phyloP scores from a whole-genome alignment of 2,113 vertebrate species.

The Sceloporus tristichus region DNA sequence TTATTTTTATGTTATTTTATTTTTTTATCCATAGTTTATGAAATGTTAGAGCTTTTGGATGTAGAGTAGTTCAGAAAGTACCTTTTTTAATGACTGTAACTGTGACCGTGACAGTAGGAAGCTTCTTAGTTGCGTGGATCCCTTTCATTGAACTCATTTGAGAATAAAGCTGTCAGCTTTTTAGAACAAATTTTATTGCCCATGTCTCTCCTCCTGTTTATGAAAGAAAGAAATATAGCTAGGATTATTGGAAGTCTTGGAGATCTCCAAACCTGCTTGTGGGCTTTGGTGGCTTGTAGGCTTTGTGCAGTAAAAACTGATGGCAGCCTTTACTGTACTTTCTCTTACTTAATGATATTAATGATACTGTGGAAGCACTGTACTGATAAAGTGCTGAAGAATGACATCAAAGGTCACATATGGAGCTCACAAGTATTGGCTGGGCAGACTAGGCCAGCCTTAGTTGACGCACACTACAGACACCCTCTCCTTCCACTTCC shows the following conservation, averaged over 20 bases:
- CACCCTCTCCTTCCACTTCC: not conserved
- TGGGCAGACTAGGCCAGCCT: not conserved
- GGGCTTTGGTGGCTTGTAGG: not conserved
- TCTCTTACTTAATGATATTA: not conserved
- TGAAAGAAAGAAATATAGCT: not conserved
- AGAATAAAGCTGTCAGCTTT: slow-evolving; percentile 16
- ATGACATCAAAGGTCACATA: not conserved
- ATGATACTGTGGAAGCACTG: not conserved
- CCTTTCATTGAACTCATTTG: not conserved
- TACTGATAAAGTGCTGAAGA: not conserved
- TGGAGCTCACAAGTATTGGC: not conserved
- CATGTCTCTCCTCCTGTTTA: not conserved
- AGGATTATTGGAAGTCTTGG: not conserved
- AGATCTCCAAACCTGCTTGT: not conserved
- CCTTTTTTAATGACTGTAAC: not conserved
- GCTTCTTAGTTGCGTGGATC: not conserved
- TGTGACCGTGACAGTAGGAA: not conserved
- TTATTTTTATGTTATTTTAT: slow-evolving; percentile 52
- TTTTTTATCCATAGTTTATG: slow-evolving; percentile 70
- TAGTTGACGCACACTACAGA: not conserved
- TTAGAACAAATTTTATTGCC: not conserved
- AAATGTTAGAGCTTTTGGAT: not conserved
- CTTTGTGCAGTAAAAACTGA: not conserved
- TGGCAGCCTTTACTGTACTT: not conserved
- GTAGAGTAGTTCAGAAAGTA: not conserved